These are phyloP conservation scores for Rhabdophis nuchalis DNA, from an alignment of 2,797 vertebrate genomes.

Conservation along the genomic window DNA sequence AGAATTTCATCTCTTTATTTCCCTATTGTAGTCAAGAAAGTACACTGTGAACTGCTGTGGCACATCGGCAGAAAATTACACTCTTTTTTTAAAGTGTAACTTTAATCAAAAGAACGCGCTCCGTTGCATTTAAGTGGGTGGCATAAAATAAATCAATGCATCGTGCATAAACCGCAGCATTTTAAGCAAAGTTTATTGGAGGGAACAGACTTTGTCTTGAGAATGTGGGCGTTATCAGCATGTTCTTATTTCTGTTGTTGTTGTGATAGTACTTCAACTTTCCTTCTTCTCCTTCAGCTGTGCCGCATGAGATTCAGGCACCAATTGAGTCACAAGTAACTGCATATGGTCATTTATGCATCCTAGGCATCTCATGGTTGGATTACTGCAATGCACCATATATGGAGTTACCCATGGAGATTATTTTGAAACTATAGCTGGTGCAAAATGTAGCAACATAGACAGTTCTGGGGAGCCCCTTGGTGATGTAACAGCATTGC, in stretches of 20 bases:
- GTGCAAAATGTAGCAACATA: too few relatives aligned
- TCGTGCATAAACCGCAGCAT: neutral
- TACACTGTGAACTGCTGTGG: neutral
- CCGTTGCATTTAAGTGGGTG: neutral
- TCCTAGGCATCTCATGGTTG: neutral
- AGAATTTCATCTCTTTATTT: neutral
- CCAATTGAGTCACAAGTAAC: neutral
- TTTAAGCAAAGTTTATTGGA: neutral
- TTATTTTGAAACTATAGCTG: neutral
- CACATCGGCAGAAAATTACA: neutral
- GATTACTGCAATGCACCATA: neutral
- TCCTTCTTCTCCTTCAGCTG: neutral
- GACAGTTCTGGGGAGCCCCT: too few relatives aligned
- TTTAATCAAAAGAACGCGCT: neutral
- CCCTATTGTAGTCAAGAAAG: neutral
- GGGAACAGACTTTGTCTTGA: neutral
- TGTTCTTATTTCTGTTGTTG: neutral
- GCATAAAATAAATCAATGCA: neutral
- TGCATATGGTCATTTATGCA: neutral
- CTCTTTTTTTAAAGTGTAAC: neutral
- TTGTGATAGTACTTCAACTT: neutral
- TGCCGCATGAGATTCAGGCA: neutral
- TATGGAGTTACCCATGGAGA: neutral
- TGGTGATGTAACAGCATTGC: too few relatives aligned
- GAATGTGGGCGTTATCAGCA: neutral